Percentiles rank a stretch among this genome's conserved stretches.
Conservation (phyloP, 2,888 invertebrate species). For the Pollenia labialis region DNA sequence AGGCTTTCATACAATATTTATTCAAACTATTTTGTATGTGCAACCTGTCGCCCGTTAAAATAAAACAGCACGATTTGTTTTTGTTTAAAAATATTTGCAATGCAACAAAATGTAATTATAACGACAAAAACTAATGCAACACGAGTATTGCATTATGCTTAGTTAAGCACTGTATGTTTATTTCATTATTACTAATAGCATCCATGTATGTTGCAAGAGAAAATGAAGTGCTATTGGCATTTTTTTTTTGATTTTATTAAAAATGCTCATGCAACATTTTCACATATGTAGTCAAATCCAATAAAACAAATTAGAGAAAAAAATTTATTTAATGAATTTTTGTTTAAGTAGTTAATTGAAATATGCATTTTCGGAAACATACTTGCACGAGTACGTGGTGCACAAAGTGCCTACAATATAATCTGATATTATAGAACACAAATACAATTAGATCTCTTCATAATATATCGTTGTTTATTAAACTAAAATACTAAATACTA, state of each 20-base stretch:
- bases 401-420: background rate
- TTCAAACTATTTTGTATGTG: slow-evolving; percentile 22
- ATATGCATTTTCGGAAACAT: slow-evolving; percentile 5
- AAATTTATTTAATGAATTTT: slow-evolving; percentile 51
- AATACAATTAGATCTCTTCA: too few relatives aligned
- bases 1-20: background rate
- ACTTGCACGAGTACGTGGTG: background rate
- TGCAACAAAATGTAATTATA: slow-evolving; percentile 11
- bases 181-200: background rate
- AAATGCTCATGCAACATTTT: slow-evolving; percentile 51
- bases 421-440: background rate
- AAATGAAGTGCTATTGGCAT: slow-evolving; percentile 68
- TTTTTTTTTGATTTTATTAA: slow-evolving; percentile 50
- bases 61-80: slow-evolving; percentile 49
- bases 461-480: too few relatives aligned
- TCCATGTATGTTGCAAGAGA: slow-evolving; percentile 33
- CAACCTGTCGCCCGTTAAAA: slow-evolving; percentile 52
- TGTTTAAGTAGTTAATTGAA: slow-evolving; percentile 1
- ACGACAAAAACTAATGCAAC: slow-evolving; percentile 22
- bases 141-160: slow-evolving; percentile 14
- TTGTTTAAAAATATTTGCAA: slow-evolving; percentile 11
- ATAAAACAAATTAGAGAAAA: slow-evolving; percentile 48
- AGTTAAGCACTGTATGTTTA: background rate
- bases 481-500: too few relatives aligned
- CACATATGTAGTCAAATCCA: background rate